These are phyloP conservation scores for Hirundichthys speculiger DNA, from an alignment of 2,113 vertebrate genomes.

Conservation along the genomic window DNA sequence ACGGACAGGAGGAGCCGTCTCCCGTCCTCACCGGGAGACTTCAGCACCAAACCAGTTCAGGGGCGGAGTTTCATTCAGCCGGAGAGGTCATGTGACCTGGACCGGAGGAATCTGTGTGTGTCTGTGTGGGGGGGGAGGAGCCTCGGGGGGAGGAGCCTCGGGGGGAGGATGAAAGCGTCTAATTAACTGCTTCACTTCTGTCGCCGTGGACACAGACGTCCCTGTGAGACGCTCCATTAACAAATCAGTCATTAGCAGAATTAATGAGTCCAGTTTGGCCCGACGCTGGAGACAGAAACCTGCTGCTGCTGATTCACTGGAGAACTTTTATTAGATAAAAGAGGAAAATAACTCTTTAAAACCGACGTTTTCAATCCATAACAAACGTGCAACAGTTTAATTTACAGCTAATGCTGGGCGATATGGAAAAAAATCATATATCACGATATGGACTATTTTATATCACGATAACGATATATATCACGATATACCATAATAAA, in stretches of 20 bases:
- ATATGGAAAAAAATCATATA: too few relatives aligned
- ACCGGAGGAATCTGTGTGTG: constrained; percentile 15
- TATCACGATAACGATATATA: too few relatives aligned
- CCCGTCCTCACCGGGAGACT: not conserved
- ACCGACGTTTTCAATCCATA: too few relatives aligned
- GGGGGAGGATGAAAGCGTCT: constrained; percentile 51
- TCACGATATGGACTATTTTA: too few relatives aligned
- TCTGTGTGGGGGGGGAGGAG: not conserved
- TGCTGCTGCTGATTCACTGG: too few relatives aligned
- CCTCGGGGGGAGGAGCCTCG: constrained; percentile 20
- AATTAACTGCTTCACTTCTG: constrained; percentile 56
- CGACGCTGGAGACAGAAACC: too few relatives aligned
- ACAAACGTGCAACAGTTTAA: too few relatives aligned
- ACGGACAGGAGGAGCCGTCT: constrained; percentile 1
- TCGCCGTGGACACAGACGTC: constrained; percentile 42
- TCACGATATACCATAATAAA: too few relatives aligned
- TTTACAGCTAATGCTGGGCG: too few relatives aligned
- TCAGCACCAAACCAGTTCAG: constrained; percentile 8
- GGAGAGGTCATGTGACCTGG: constrained; percentile 19
- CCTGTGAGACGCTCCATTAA: constrained; percentile 49
- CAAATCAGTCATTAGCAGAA: constrained; percentile 19
- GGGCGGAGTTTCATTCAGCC: not conserved
- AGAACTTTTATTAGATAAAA: too few relatives aligned
- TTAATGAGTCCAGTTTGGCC: too few relatives aligned
- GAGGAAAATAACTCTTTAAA: too few relatives aligned